These are phyloP conservation scores for Metacarcinus magister DNA, from an alignment of 2,888 invertebrate species.

Conservation along the genomic window DNA sequence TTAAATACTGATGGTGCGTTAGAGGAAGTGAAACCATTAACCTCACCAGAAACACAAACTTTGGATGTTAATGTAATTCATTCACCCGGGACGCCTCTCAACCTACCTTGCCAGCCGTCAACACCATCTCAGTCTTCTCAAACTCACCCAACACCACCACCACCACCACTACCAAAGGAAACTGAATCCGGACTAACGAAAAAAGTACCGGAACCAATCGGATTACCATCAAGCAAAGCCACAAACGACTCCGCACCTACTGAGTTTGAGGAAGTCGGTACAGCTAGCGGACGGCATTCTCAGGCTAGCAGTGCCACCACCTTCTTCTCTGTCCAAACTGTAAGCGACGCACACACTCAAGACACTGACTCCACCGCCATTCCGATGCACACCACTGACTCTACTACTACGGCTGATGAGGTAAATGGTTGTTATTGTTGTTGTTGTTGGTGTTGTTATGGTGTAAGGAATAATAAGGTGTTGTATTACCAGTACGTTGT, in stretches of 20 bases:
- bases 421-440: constrained; percentile 38
- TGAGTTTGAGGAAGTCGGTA: not conserved
- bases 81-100: not conserved
- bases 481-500: not conserved
- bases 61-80: not conserved
- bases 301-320: constrained; percentile 68
- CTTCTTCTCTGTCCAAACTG: constrained; percentile 70
- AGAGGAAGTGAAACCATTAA: not conserved
- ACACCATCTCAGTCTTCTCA: not conserved
- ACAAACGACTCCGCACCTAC: not conserved
- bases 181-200: not conserved
- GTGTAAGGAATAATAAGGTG: not conserved
- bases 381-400: constrained; percentile 74
- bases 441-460: no score
- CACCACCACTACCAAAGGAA: not conserved
- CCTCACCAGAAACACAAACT: not conserved
- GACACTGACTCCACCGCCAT: constrained; percentile 81
- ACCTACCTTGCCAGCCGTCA: not conserved
- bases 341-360: constrained; percentile 60
- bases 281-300: constrained; percentile 66
- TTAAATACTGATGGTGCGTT: not conserved
- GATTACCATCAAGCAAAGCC: no score
- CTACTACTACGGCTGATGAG: constrained; percentile 76
- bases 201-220: not conserved
- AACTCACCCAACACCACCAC: not conserved